These are phyloP conservation scores for Ichneumoninae sp. DNA, from an alignment of 2,888 invertebrate species.

Conservation along the genomic window DNA sequence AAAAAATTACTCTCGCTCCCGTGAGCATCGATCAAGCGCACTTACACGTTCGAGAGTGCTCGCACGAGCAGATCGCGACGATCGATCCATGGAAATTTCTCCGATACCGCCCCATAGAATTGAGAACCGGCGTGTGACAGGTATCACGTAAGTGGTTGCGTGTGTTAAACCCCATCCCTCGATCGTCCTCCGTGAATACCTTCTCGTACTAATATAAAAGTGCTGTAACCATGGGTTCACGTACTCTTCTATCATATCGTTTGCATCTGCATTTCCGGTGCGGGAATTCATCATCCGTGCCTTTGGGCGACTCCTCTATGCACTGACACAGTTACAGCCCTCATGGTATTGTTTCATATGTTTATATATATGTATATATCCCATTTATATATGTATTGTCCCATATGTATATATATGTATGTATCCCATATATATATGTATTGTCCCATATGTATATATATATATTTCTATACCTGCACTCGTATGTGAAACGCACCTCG, in stretches of 20 bases:
- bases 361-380: slow-evolving; percentile 3
- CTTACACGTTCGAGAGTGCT: slow-evolving; percentile 33
- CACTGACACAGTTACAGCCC: neutral
- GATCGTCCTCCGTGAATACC: slow-evolving; percentile 21
- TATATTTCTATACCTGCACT: slow-evolving; percentile 53
- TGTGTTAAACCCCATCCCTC: slow-evolving; percentile 54
- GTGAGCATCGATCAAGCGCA: slow-evolving; percentile 52
- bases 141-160: slow-evolving; percentile 75
- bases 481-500: slow-evolving; percentile 48
- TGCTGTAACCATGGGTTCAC: neutral
- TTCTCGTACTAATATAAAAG: neutral
- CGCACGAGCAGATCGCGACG: slow-evolving; percentile 42
- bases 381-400: too few relatives aligned
- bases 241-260: slow-evolving; percentile 32
- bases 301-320: neutral
- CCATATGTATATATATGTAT: too few relatives aligned
- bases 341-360: neutral
- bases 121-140: slow-evolving; percentile 71
- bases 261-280: slow-evolving; percentile 47
- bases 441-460: too few relatives aligned
- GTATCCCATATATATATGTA: too few relatives aligned
- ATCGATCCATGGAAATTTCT: slow-evolving; percentile 56
- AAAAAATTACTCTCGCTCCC: slow-evolving; percentile 55
- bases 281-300: slow-evolving; percentile 13
- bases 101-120: slow-evolving; percentile 50